A percentile compares a stretch with the other conserved stretches of the same genome.
These are phyloP conservation scores for Ditula angustiorana DNA, from an alignment of 2,888 invertebrate genomes.

Conservation along the genomic window DNA sequence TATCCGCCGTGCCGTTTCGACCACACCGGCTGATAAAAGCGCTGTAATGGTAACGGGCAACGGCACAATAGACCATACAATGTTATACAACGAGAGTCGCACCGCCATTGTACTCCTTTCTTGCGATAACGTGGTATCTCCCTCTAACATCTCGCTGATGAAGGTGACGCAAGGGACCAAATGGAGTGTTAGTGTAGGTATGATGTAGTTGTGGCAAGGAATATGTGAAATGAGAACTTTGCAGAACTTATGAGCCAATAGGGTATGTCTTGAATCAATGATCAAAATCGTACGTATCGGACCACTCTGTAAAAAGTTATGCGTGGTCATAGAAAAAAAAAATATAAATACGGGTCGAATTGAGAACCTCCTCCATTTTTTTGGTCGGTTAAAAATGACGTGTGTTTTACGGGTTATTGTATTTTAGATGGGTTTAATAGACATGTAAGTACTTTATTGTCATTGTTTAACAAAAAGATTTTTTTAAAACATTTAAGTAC, in stretches of 20 bases:
- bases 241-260: no score
- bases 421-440: no score
- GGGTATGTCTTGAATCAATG: neutral
- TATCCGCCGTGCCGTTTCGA: neutral
- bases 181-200: constrained; percentile 22
- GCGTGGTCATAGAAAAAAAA: no score
- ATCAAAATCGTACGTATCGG: no score
- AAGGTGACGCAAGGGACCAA: constrained; percentile 42
- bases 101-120: constrained; percentile 47
- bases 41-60: constrained; percentile 14
- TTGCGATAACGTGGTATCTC: constrained; percentile 50
- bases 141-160: constrained; percentile 48
- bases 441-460: no score
- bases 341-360: no score
- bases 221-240: neutral
- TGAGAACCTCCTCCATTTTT: no score
- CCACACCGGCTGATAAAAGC: neutral
- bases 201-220: constrained; percentile 15
- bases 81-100: constrained; percentile 43
- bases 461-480: no score
- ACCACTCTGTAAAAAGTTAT: no score
- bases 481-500: no score
- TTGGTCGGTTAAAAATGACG: no score
- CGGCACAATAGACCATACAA: constrained; percentile 36
- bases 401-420: no score